phyloP scores from a whole-genome alignment of 1,140 invertebrate species.

The Brachionus sp. region DNA sequence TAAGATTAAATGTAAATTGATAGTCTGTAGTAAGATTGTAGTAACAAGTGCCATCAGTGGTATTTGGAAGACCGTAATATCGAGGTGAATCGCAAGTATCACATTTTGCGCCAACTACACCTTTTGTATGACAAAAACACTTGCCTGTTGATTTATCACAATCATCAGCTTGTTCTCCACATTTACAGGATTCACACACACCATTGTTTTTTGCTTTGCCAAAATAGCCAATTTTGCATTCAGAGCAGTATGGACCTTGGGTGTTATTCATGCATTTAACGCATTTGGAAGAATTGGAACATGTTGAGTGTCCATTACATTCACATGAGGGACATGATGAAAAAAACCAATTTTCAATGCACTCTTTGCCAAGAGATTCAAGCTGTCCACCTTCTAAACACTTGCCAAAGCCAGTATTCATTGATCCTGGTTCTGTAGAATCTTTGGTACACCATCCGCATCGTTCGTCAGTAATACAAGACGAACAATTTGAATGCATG shows the following conservation, averaged over 20 bases:
- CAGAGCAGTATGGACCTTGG: background rate
- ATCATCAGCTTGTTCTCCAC: constrained; percentile 28
- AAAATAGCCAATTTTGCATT: constrained; percentile 13
- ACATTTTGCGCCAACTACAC: constrained; percentile 30
- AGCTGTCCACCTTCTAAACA: constrained; percentile 17
- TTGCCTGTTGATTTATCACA: background rate
- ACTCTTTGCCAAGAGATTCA: background rate
- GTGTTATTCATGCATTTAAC: constrained; percentile 39
- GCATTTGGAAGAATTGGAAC: background rate
- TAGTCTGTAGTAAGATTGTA: constrained; percentile 38
- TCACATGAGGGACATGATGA: constrained; percentile 33
- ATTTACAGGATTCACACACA: background rate
- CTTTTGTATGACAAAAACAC: constrained; percentile 39
- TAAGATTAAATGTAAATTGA: constrained; percentile 41
- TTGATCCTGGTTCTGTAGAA: background rate
- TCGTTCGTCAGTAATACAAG: constrained; percentile 19
- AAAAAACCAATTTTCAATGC: constrained; percentile 19
- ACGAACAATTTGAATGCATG: constrained; percentile 41
- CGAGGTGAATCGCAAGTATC: constrained; percentile 18
- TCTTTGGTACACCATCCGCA: constrained; percentile 39
- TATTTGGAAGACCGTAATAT: constrained; percentile 5
- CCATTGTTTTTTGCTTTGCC: constrained; percentile 28
- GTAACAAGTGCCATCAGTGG: constrained; percentile 12
- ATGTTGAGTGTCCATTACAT: constrained; percentile 37
- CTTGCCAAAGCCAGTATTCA: constrained; percentile 11